Evolutionary conservation across 1,140 invertebrate species (phyloP).

Genomic region (Argopecten irradians): DNA sequence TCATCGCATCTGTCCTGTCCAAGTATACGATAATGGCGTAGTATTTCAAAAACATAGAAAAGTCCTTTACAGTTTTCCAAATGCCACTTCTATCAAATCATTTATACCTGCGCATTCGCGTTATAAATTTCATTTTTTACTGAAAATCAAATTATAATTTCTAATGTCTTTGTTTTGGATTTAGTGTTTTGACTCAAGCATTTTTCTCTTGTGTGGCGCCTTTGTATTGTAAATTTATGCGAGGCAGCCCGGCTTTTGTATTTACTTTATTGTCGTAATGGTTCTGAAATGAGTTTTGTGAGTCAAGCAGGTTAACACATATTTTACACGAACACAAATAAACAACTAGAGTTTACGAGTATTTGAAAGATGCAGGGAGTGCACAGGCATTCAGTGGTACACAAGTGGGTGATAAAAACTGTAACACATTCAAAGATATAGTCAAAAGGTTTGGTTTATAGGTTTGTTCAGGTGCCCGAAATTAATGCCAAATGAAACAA

Average conservation of each 20-base stretch:
- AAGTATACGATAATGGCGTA: no score
- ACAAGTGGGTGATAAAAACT: not conserved
- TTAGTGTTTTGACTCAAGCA: not conserved
- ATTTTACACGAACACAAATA: not conserved
- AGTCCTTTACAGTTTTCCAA: no score
- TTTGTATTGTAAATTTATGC: no score
- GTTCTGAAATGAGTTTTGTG: not conserved
- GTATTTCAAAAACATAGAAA: no score
- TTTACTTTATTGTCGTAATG: not conserved
- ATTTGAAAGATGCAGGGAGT: not conserved
- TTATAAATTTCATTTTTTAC: no score
- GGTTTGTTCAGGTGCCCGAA: not conserved
- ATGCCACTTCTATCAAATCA: no score
- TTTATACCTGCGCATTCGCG: no score
- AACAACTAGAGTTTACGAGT: not conserved
- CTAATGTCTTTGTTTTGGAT: not conserved
- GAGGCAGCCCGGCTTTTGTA: not conserved
- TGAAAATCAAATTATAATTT: no score
- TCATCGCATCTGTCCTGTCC: no score
- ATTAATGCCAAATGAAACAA: not conserved
- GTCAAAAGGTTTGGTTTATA: not conserved
- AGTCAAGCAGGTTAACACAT: not conserved
- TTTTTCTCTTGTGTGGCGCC: not conserved
- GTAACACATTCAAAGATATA: not conserved
- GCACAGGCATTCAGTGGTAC: not conserved